Base-by-base conservation (phyloP, 2,113 vertebrate genomes). In the Serranochromis macrocephalus region DNA sequence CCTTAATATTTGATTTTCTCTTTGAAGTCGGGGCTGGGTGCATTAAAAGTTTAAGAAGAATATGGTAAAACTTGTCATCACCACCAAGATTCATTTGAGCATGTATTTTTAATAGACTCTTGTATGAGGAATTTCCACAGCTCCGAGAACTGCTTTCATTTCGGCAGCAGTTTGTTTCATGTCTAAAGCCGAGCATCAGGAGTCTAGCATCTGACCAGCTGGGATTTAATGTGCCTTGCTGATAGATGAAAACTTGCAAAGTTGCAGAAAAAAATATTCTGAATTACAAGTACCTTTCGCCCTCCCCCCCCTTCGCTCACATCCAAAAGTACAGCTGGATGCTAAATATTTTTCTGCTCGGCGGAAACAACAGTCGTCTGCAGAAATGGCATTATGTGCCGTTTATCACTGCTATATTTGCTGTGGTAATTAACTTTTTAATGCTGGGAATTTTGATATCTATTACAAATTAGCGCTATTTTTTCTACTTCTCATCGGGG, bases 31-130 rank as follows among this genome's bases (percentile, higher is more conserved):
- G n/a, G 29, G 90, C 87, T 54, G 85, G 88, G 82, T 89, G 92
- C 87, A 92, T 94, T 92, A 91, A 91, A 93, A 96, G 92, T 94
- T 95, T 91, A 91, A 91, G 93, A 91, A 89, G 89, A 93, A 95
- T 95, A 88, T 87, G 89, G 88, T 90, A 88, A 92, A 91, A 93
- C 84, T 94, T 94, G 93, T 94, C 94, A 88, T 91, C 90, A 89
- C 86, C 90, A 90, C 86, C 85, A 85, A 87, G 73, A 95, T 94
- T 94, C 87, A 92, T 93, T 88, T 81, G 31, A 84, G 45, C 94
- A 94, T 95, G 92, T 89, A 92, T 95, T 92, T 96, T 95, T 96
- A 95, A 96, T 95, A 21, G 85, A 85, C 31, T 75, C 88, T 88
- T 89, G 94, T 92, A 90, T 88, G 89, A 91, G 84, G 89, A 63